Evolutionary conservation across 2,797 vertebrate species (phyloP), one percentile per base, ranked within the genome.

Genomic region (Crocidura indochinensis): DNA sequence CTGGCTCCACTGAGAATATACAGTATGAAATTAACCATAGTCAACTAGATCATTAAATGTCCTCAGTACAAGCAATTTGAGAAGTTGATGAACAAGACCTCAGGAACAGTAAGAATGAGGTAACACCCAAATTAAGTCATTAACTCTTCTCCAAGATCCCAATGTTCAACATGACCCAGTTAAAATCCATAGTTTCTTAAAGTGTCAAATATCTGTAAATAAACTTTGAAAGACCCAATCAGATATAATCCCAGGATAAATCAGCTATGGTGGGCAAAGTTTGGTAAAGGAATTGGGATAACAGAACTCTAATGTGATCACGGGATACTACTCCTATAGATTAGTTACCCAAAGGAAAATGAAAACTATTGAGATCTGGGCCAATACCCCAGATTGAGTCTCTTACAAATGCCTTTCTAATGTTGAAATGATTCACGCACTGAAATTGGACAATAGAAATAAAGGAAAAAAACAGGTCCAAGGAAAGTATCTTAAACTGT

Each of bases 391-490:
- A 82, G n/a, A 27, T 31, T 68, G 79, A 84, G 81, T 76, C 65
- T 73, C 69, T 67, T 73, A 73, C 3, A 73, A 17, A 5, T 44
- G 27, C 62, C 44, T 72, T 88, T 79, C 24, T 78, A 75, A 74
- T 72, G 64, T 49, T 85, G 77, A 60, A 84, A 88, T 60, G 64
- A 9, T 62, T 51, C 24, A 11, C 83, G 51, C 62, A 82, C 64
- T 68, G 82, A 91, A 81, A 81, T 20, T 71, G 29, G n/a, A 12
- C 49, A 78, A 31, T 77, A 20, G 69, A 22, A 87, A 27, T 14
- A 4, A 47, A 22, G 22, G 12, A 84, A 77, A 60, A 87, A 85
- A 93, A 82, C 15, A 84, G 49, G n/a, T 93, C 67, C 78, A 67
- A 88, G 87, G 81, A 8, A 89, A 87, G 20, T 62, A 67, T 84